Evolutionary conservation across 2,797 vertebrate genomes (phyloP).

Genomic region (Diceros bicornis): DNA sequence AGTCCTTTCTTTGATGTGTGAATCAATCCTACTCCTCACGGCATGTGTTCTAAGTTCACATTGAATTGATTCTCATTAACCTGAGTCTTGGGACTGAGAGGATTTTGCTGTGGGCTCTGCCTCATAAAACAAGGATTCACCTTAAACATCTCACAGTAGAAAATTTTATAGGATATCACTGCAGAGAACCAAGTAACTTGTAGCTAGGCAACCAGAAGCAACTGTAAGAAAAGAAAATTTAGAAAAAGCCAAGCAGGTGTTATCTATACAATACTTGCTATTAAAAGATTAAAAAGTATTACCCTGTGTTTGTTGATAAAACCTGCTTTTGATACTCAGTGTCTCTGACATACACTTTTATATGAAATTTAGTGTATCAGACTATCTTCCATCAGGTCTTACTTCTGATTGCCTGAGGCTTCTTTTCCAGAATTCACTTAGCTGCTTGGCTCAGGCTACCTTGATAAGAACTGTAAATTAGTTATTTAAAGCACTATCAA

Average conservation of each 20-base stretch:
- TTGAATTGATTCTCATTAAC: conserved; percentile 45
- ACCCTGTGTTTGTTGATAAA: conserved; percentile 42
- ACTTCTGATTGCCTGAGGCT: background rate
- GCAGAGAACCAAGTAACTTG: background rate
- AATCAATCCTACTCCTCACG: background rate
- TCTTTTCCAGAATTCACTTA: conserved; percentile 42
- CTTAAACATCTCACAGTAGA: conserved; percentile 43
- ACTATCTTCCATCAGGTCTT: background rate
- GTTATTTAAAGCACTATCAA: conserved; percentile 6
- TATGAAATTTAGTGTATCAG: background rate
- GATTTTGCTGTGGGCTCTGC: background rate
- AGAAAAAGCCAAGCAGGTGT: background rate
- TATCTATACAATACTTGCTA: background rate
- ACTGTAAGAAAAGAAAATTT: conserved; percentile 6
- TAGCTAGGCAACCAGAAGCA: conserved; percentile 58
- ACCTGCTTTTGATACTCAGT: conserved; percentile 14
- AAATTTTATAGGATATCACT: background rate
- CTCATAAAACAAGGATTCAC: conserved; percentile 55
- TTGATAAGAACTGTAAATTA: conserved; percentile 24
- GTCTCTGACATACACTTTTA: background rate
- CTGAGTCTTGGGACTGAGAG: background rate
- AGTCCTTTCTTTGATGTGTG: background rate
- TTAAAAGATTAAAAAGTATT: conserved; percentile 34
- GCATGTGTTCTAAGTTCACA: background rate
- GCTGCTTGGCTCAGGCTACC: background rate